These are phyloP conservation scores for Mechanitis mazaeus DNA, from an alignment of 2,888 invertebrate species.

Conservation along the genomic window DNA sequence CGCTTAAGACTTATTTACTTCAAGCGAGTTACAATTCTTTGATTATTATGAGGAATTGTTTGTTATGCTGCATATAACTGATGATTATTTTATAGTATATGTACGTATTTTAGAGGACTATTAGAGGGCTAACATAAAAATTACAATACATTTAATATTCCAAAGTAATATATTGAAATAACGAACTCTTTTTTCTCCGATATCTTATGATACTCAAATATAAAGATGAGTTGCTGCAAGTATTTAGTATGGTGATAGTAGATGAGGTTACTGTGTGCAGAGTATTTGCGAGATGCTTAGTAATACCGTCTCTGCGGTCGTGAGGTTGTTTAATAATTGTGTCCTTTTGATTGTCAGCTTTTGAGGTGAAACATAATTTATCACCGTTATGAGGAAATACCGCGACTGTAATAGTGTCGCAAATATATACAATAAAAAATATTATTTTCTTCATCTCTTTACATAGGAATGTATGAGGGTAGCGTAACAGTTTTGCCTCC, in stretches of 20 bases:
- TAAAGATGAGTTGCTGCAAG: neutral
- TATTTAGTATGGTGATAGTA: neutral
- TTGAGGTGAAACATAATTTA: constrained; percentile 9
- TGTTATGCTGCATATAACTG: neutral
- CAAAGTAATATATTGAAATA: too few relatives aligned
- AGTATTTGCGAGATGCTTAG: neutral
- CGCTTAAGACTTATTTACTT: constrained; percentile 49
- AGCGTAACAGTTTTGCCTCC: too few relatives aligned
- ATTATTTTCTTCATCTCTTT: neutral
- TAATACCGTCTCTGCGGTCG: constrained; percentile 3
- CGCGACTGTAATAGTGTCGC: neutral
- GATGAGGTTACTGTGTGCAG: neutral
- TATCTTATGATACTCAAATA: neutral
- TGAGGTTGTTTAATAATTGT: constrained; percentile 7
- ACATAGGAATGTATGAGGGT: too few relatives aligned
- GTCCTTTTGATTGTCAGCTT: constrained; percentile 11
- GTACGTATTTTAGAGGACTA: too few relatives aligned
- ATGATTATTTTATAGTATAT: neutral
- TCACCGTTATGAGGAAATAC: constrained; percentile 8
- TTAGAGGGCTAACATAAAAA: too few relatives aligned
- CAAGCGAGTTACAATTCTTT: constrained; percentile 1
- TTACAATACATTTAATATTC: too few relatives aligned
- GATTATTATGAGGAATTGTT: neutral
- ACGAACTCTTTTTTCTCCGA: too few relatives aligned
- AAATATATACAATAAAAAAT: neutral